Conservation (phyloP, 2,888 invertebrate species). For the Epiblema foenella region DNA sequence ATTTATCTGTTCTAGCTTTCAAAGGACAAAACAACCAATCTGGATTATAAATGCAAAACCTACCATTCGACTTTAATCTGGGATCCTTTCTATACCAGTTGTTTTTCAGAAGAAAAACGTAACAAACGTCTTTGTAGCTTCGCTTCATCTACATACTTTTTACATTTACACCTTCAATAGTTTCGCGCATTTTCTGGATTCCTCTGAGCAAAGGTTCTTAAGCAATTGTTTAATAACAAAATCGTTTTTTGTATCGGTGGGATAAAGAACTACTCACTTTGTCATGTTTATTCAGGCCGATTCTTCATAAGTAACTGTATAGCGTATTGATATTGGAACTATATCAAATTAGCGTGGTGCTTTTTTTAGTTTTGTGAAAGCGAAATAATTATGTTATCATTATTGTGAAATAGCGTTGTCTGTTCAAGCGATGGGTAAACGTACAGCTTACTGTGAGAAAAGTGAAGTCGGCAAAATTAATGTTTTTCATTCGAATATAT, state of each 20-base stretch:
- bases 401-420: background rate
- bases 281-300: slow-evolving; percentile 32
- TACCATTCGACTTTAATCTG: slow-evolving; percentile 6
- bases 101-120: background rate
- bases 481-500: too few relatives aligned
- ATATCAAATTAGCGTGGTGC: slow-evolving; percentile 25
- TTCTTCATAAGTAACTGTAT: slow-evolving; percentile 25
- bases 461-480: too few relatives aligned
- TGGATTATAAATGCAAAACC: slow-evolving; percentile 24
- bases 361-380: slow-evolving; percentile 19
- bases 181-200: slow-evolving; percentile 12
- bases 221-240: slow-evolving; percentile 30
- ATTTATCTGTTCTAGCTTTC: background rate
- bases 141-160: background rate
- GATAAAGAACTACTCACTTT: slow-evolving; percentile 22
- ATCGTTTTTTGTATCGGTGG: slow-evolving; percentile 22
- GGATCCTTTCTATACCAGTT: background rate
- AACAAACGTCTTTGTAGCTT: background rate
- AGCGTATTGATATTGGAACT: slow-evolving; percentile 33
- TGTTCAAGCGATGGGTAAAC: too few relatives aligned
- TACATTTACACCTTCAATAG: background rate
- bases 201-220: slow-evolving; percentile 6
- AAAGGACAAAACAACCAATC: slow-evolving; percentile 13
- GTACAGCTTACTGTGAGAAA: too few relatives aligned
- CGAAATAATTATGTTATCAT: background rate